A percentile compares a stretch with the other conserved stretches of the same genome.
Evolutionary conservation across 1,140 invertebrate species (phyloP).

Genomic region (Myzus persicae): DNA sequence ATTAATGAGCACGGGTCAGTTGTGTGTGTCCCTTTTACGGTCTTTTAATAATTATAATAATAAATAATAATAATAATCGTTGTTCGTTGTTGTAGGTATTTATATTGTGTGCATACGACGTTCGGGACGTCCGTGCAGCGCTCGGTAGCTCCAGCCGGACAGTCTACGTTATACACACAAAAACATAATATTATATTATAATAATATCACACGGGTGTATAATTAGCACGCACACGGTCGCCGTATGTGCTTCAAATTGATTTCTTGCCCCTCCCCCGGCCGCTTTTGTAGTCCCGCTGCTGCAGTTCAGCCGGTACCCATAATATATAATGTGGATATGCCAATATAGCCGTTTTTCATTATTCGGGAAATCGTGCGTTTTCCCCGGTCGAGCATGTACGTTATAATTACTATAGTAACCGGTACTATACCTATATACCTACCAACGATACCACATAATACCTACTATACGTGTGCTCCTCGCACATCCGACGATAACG

Average conservation of each 20-base stretch:
- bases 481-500: not conserved
- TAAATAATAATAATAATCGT: constrained; percentile 4
- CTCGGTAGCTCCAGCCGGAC: constrained; percentile 42
- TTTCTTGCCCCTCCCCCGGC: not conserved
- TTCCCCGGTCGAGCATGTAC: not conserved
- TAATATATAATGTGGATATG: not conserved
- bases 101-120: not conserved
- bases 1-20: constrained; percentile 44
- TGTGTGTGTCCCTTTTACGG: not conserved
- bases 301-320: not conserved
- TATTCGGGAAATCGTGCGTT: not conserved
- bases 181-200: not conserved
- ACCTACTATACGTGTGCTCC: not conserved
- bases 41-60: constrained; percentile 12
- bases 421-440: not conserved
- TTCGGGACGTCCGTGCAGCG: not conserved
- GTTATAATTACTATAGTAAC: constrained; percentile 4
- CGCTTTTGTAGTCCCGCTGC: not conserved
- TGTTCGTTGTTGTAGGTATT: not conserved
- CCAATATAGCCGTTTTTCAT: not conserved
- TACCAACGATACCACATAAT: too few relatives aligned
- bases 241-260: constrained; percentile 50
- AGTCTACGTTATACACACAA: not conserved
- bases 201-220: not conserved
- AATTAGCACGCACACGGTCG: constrained; percentile 44